Conservation (phyloP, 2,797 vertebrate species). For the Sparidentex hasta region DNA sequence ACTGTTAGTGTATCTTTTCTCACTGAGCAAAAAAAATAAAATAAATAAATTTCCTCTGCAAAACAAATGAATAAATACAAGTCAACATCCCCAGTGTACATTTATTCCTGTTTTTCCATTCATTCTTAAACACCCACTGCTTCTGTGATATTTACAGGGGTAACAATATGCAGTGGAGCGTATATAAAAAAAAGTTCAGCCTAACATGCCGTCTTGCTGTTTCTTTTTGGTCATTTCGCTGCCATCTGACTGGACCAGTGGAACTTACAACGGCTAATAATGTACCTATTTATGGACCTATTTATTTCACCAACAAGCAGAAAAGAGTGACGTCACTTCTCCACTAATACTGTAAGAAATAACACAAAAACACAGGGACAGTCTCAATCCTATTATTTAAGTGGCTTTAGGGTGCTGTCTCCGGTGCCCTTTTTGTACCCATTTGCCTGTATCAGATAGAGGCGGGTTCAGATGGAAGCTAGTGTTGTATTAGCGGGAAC, state of each 20-base stretch:
- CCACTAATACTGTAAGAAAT: background rate
- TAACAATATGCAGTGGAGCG: background rate
- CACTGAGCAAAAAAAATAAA: background rate
- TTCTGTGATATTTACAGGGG: background rate
- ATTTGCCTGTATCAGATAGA: background rate
- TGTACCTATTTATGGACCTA: background rate
- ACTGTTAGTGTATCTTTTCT: background rate
- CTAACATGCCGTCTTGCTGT: background rate
- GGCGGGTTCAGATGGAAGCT: background rate
- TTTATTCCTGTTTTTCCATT: background rate
- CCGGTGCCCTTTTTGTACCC: background rate
- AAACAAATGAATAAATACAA: background rate
- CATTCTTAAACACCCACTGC: no score
- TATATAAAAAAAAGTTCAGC: no score
- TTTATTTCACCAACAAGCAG: background rate
- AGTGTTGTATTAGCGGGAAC: background rate
- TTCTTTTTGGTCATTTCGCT: background rate
- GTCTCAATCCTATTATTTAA: background rate
- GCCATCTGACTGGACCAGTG: background rate
- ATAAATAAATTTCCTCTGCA: background rate
- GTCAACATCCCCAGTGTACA: background rate
- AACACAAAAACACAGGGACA: background rate
- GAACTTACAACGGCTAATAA: background rate
- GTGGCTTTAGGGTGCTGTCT: background rate
- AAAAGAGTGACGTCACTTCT: background rate